Evolutionary conservation across 2,113 vertebrate species (phyloP), one percentile per base, ranked within the genome.

Genomic region (Brachirus orientalis): DNA sequence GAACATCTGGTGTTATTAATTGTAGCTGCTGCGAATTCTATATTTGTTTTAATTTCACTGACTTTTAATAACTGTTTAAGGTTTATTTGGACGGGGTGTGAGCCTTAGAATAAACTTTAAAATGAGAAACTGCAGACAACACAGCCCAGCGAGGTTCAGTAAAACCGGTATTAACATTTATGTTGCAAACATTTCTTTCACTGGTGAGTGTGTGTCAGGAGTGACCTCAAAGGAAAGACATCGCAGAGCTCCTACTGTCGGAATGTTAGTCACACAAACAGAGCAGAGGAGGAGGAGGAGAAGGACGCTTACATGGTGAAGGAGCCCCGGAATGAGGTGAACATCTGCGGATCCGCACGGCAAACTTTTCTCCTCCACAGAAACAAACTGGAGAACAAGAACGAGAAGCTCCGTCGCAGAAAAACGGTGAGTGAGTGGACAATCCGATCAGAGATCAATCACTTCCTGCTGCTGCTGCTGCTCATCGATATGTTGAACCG

Each of bases 281-380:
- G 16, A 38, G 28, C 3, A 40, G 8, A 3, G 1, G 19, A 28
- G 38, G 36, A 7, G 41, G 7, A 12, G 16, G 10, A 17, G 6
- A 2, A 36, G 13, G 6, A 3, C 2, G 22, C 89, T 90, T 88
- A 91, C 89, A 90, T 91, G 48, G 57, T 81, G 80, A 38, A 33
- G 73, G 81, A 72, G 1, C 54, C 73, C 57, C 55, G 77, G 67
- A 72, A 71, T 19, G 66, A 72, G 66, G 16, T 66, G 48, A 14
- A 12, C 63, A 90, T 89, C 80, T 40, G 83, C 72, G 33, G 77
- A 65, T 77, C 84, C 86, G n/a, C 81, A 80, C 77, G 72, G 77
- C 41, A 50, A 91, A 91, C 86, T 91, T 91, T 91, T 88, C 33
- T 12, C 36, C 75, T 64, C 2, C 68, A 60, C 40, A 56, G 60